These are phyloP conservation scores for Solen grandis DNA, from an alignment of 1,140 invertebrate species.

Conservation along the genomic window DNA sequence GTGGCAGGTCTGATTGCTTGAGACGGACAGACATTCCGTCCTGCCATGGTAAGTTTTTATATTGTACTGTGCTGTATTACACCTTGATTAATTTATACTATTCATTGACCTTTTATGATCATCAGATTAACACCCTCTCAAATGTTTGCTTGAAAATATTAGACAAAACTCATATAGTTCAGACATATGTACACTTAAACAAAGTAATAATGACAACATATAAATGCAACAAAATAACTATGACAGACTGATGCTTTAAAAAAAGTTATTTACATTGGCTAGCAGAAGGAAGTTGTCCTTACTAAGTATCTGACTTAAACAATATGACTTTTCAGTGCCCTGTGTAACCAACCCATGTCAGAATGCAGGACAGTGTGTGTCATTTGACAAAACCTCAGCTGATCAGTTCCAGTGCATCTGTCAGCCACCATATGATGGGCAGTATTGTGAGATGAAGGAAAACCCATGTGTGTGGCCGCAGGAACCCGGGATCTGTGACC, in stretches of 20 bases:
- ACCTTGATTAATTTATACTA: background rate
- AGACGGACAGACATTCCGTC: constrained; percentile 26
- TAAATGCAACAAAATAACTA: too few relatives aligned
- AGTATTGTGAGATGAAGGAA: constrained; percentile 67
- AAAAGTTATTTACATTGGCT: too few relatives aligned
- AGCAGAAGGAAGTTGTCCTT: too few relatives aligned
- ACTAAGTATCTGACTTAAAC: background rate
- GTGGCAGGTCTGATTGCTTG: constrained; percentile 39
- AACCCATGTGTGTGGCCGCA: constrained; percentile 74
- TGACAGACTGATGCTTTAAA: too few relatives aligned
- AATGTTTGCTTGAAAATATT: too few relatives aligned
- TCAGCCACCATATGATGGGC: constrained; percentile 72
- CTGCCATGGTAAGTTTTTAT: constrained; percentile 40
- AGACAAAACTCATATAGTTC: too few relatives aligned
- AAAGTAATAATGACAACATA: too few relatives aligned
- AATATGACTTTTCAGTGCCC: constrained; percentile 66
- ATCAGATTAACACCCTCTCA: too few relatives aligned
- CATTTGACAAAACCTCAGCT: constrained; percentile 35
- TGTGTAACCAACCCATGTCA: constrained; percentile 71
- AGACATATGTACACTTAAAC: too few relatives aligned
- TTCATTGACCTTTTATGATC: too few relatives aligned
- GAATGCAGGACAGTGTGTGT: constrained; percentile 71
- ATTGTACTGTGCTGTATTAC: background rate
- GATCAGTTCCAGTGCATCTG: constrained; percentile 71
- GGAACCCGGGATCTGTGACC: constrained; percentile 71